Evolutionary conservation across 2,888 invertebrate species (phyloP), one percentile per base, ranked within the genome.

Genomic region (Ectemnius lituratus): DNA sequence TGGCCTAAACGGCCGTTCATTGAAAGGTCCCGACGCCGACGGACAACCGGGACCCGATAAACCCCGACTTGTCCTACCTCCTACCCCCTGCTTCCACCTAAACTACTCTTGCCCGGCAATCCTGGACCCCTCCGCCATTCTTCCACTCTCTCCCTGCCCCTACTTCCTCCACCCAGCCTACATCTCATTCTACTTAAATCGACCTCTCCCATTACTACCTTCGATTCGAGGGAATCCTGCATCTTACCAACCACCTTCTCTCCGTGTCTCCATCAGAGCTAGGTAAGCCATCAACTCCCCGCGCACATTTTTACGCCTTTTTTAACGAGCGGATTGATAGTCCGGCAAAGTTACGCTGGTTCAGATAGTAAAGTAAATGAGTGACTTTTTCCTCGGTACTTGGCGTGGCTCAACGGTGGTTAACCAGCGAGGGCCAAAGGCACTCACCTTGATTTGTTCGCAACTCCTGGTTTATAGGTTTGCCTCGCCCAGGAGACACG

Each of bases 381-480:
- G 84, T 78, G 83, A 62, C 73, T 75, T 62, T 73, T 62, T 37
- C 37, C 52, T 52, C 16, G 52, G 52, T 13, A 16, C 52, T 52
- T 14, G 52, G 14, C 52, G 0, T 37, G 11, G 8, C 37, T 11
- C 37, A 8, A 11, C 37, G 37, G 37, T 37, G 37, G 8, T 37
- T 37, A 37, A 8, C 5, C 5, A 37, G 37, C 37, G 37, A 73
- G 75, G 60, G 70, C 67, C 61, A 65, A 75, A 76, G 79, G 86
- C 89, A 89, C 89, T 89, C 87, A 87, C 87, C 88, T 89, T 89
- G 89, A 89, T 89, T 89, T 88, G 89, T 89, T 89, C 88, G 81
- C 84, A 86, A 87, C 85, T 86, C 82, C 84, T 86, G 85, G 85
- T 86, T 88, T 88, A 87, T 86, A 87, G 88, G 84, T 74, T 71